Evolutionary conservation across 2,888 invertebrate genomes (phyloP), one percentile per base, ranked within the genome.

Genomic region (Tromatobia lineatoria): DNA sequence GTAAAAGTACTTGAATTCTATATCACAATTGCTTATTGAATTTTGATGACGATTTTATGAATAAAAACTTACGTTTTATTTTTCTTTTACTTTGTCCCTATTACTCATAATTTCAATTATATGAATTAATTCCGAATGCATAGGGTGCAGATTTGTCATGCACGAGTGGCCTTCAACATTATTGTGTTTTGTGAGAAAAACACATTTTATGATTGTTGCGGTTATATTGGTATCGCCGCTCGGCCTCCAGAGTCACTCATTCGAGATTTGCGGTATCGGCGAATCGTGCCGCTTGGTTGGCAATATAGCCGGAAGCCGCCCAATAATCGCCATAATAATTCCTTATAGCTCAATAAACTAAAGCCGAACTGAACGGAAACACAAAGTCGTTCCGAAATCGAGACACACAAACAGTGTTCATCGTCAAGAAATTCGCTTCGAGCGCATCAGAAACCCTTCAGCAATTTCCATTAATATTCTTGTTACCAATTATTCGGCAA

Each of bases 181-280:
- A 29, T 34, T 52, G 50, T 8, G 18, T 69, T 52, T 34, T 69
- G 34, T 18, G 7, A 38, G n/a, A n/a, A 42, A 38, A 38, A 54
- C 8, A 75, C 1, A 64, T 64, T 75, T 64, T 47, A 64, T 20
- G 74, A 75, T 75, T 34, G 25, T 7, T 38, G 54, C 47, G 50
- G 50, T 34, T 34, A 34, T 13, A 47, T 64, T 61, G 61, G 18
- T 75, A 75, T 75, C 64, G 18, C 61, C 15, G 50, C 23, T 50
- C 34, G 74, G n/a, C 50, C 52, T 64, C 47, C 20, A 38, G 34
- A 38, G 25, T 38, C 61, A 64, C 52, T 75, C 52, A 11, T 52
- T 75, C 38, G 64, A 47, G 64, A 75, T 75, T 64, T 66, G 50
- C 52, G 50, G 64, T 75, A 75, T 52, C 64, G 50, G 50, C 50